phyloP scores from a whole-genome alignment of 2,113 vertebrate genomes.

The human region DNA sequence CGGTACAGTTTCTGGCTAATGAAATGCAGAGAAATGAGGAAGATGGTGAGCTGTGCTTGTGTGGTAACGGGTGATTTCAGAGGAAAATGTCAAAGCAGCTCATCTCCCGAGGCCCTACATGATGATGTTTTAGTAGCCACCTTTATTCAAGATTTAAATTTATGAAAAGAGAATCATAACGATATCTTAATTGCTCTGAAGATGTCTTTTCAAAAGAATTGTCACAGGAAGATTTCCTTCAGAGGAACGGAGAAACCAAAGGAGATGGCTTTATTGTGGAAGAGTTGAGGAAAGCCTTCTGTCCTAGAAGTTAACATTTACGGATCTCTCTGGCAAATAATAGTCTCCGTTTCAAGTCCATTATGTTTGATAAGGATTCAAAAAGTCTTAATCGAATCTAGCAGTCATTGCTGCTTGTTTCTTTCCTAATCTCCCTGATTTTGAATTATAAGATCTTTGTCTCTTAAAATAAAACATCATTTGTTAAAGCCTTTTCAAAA shows the following conservation, averaged over 20 bases:
- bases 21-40: neutral
- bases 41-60: neutral
- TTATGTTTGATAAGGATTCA: slow-evolving; percentile 78
- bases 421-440: slow-evolving; percentile 70
- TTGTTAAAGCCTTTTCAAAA: slow-evolving; percentile 79
- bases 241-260: slow-evolving; percentile 62
- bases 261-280: slow-evolving; percentile 59
- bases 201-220: slow-evolving; percentile 58
- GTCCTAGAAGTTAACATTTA: slow-evolving; percentile 74
- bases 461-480: slow-evolving; percentile 76
- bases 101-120: neutral
- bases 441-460: slow-evolving; percentile 65
- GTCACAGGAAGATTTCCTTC: slow-evolving; percentile 65
- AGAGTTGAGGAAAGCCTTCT: slow-evolving; percentile 56
- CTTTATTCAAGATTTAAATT: slow-evolving; percentile 57
- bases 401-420: slow-evolving; percentile 71
- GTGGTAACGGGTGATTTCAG: neutral
- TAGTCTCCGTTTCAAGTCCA: slow-evolving; percentile 69
- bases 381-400: slow-evolving; percentile 79
- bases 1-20: neutral
- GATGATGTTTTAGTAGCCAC: slow-evolving; percentile 59
- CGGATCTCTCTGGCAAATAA: slow-evolving; percentile 71
- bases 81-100: neutral
- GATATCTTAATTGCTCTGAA: slow-evolving; percentile 77
- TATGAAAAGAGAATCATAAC: slow-evolving; percentile 64